Conservation (phyloP, 2,888 invertebrate species). For the Scelioninae gen. 1 region DNA sequence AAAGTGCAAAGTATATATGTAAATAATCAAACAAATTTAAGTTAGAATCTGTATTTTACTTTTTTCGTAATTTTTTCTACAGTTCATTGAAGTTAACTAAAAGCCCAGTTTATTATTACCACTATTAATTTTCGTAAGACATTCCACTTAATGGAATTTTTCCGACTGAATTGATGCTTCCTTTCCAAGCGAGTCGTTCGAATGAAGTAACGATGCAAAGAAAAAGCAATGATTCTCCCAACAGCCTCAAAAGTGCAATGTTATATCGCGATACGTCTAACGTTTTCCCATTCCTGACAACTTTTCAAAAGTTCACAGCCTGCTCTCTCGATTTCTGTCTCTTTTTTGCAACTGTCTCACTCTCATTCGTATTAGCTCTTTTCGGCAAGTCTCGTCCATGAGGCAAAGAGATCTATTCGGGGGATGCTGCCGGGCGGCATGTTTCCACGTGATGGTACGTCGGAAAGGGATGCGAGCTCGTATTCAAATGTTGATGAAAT, state of each 20-base stretch:
- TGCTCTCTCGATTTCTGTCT: conserved; percentile 26
- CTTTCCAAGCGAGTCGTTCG: conserved; percentile 23
- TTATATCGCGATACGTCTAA: conserved; percentile 60
- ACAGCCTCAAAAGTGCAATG: conserved; percentile 35
- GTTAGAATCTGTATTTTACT: too few species aligned
- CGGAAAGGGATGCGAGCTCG: conserved; percentile 72
- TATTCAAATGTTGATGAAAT: conserved; percentile 85
- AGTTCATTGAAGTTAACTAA: too few species aligned
- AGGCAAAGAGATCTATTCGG: conserved; percentile 74
- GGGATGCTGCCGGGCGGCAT: conserved; percentile 44
- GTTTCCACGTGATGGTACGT: conserved; percentile 70
- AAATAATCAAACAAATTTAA: too few species aligned
- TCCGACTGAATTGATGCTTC: conserved; percentile 14
- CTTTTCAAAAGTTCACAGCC: conserved; percentile 75
- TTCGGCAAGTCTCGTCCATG: conserved; percentile 69
- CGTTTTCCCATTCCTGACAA: conserved; percentile 72
- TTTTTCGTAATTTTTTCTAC: too few species aligned
- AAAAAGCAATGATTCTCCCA: conserved; percentile 27
- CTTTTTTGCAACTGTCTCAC: conserved; percentile 58
- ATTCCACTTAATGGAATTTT: conserved; percentile 16
- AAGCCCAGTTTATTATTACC: background rate
- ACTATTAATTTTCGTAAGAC: background rate
- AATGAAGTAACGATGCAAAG: conserved; percentile 38
- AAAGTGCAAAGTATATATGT: too few species aligned
- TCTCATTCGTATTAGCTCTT: conserved; percentile 70